Evolutionary conservation across 2,113 vertebrate genomes (phyloP).

Genomic region (Lucifuga dentata): DNA sequence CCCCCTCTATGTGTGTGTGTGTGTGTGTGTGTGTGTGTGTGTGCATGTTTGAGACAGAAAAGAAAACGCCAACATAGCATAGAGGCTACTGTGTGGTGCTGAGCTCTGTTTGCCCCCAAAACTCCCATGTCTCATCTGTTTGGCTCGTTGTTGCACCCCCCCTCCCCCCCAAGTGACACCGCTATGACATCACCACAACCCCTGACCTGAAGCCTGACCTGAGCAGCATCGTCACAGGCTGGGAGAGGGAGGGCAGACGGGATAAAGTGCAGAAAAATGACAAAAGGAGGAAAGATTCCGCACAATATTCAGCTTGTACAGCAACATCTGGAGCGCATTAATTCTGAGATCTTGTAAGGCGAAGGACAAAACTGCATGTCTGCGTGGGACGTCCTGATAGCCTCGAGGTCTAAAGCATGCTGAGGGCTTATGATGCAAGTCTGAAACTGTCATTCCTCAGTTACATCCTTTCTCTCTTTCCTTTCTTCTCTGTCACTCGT

Average conservation of each 20-base stretch:
- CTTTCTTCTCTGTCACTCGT: not conserved
- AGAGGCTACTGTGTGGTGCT: conserved; percentile 11
- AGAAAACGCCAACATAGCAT: not conserved
- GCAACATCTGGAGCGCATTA: conserved; percentile 66
- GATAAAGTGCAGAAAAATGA: not conserved
- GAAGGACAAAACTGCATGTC: conserved; percentile 6
- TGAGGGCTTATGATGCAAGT: too few relatives aligned
- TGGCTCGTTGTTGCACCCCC: conserved; percentile 25
- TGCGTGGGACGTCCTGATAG: not conserved
- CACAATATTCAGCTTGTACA: conserved; percentile 23
- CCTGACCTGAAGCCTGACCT: conserved; percentile 49
- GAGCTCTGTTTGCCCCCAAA: conserved; percentile 45
- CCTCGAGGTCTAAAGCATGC: too few relatives aligned
- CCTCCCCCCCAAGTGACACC: conserved; percentile 36
- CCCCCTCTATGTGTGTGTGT: conserved; percentile 1
- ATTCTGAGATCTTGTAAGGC: conserved; percentile 11
- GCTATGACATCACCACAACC: conserved; percentile 66
- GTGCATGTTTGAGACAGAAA: not conserved
- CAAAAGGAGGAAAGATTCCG: conserved; percentile 8
- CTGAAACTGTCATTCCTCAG: too few relatives aligned
- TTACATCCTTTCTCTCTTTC: too few relatives aligned
- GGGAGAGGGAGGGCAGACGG: not conserved
- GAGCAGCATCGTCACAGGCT: not conserved
- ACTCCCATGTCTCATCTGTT: conserved; percentile 78
- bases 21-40: conserved; percentile 9